phyloP scores from a whole-genome alignment of 2,888 invertebrate genomes.

The Eutolmus rufibarbis region DNA sequence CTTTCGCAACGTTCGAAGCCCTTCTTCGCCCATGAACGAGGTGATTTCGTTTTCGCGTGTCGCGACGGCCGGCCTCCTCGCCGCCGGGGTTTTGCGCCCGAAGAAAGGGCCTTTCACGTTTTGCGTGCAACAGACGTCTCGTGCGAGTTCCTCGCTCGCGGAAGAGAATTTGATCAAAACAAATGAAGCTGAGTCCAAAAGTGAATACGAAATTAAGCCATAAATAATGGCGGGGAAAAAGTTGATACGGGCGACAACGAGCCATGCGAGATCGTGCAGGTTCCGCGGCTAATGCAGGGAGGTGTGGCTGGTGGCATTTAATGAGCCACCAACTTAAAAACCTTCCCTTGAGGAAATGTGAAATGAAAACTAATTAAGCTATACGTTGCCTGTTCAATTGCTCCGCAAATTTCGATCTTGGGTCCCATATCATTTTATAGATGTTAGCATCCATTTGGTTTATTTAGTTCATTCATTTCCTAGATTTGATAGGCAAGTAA shows the following conservation, averaged over 20 bases:
- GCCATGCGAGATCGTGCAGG: neutral
- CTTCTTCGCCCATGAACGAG: neutral
- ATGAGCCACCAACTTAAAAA: neutral
- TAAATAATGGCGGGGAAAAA: neutral
- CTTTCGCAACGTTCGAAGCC: neutral
- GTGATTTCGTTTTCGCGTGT: slow-evolving; percentile 33
- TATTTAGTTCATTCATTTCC: too few species aligned
- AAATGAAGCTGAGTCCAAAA: neutral
- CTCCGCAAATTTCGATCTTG: neutral
- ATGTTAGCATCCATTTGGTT: too few species aligned
- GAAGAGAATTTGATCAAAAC: neutral
- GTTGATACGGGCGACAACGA: neutral
- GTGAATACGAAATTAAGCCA: slow-evolving; percentile 12
- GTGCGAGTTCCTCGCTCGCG: neutral
- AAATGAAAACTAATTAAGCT: neutral
- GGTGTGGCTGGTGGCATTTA: neutral
- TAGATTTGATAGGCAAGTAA: too few species aligned
- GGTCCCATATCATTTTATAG: too few species aligned
- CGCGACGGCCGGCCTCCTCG: neutral
- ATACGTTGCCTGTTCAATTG: neutral
- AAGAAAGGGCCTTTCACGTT: neutral
- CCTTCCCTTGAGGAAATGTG: neutral
- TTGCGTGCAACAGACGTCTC: slow-evolving; percentile 8
- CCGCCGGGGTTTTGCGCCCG: neutral
- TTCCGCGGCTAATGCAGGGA: neutral